phyloP scores from a whole-genome alignment of 2,797 vertebrate genomes.

The Sparidentex hasta region DNA sequence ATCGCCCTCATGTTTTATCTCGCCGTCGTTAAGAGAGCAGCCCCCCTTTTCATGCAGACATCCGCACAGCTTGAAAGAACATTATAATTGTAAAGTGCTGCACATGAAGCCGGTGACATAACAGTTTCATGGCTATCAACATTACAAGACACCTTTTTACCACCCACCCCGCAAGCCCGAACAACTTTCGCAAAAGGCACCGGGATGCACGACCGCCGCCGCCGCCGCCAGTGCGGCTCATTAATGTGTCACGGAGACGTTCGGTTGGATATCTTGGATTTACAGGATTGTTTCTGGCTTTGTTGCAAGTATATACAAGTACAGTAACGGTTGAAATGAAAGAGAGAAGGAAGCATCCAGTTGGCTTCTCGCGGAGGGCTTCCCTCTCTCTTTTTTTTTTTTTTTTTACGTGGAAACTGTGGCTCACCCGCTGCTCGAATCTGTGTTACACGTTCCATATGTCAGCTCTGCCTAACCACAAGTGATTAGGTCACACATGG shows the following conservation, averaged over 20 bases:
- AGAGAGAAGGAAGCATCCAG: constrained; percentile 26
- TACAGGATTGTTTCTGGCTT: constrained; percentile 29
- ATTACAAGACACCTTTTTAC: constrained; percentile 24
- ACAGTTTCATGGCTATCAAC: constrained; percentile 35
- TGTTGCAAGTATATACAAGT: constrained; percentile 5
- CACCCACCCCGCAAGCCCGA: constrained; percentile 52
- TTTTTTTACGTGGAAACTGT: constrained; percentile 67
- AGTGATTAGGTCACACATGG: constrained; percentile 60
- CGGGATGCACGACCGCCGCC: background rate
- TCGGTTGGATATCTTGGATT: constrained; percentile 21
- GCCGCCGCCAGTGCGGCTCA: constrained; percentile 22
- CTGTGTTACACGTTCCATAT: constrained; percentile 55
- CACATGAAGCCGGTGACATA: constrained; percentile 33
- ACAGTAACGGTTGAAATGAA: constrained; percentile 5
- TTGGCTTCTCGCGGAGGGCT: constrained; percentile 45
- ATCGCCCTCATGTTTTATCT: constrained; percentile 30
- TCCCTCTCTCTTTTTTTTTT: constrained; percentile 28
- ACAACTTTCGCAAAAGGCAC: constrained; percentile 13
- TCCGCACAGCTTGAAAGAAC: constrained; percentile 38
- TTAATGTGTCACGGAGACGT: constrained; percentile 55
- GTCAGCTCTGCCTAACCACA: constrained; percentile 50
- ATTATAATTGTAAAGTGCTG: constrained; percentile 33
- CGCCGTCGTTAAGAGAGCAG: background rate
- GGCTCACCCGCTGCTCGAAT: constrained; percentile 55
- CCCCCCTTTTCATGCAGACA: background rate